Conservation (phyloP, 2,797 vertebrate genomes). For the Hipposideros larvatus region DNA sequence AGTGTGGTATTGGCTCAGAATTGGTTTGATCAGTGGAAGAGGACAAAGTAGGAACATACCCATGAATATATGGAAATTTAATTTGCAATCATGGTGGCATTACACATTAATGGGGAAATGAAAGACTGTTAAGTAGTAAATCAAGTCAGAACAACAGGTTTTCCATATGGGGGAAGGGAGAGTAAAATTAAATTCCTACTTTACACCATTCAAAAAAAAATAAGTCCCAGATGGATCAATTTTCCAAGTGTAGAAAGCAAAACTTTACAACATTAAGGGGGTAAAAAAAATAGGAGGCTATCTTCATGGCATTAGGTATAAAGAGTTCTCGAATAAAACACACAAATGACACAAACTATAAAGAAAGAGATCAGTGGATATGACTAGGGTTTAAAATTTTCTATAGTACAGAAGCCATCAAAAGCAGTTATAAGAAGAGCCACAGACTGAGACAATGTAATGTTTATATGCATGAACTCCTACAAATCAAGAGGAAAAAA, state of each 20-base stretch:
- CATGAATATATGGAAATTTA: slow-evolving; percentile 55
- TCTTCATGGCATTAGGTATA: not conserved
- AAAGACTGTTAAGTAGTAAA: slow-evolving; percentile 4
- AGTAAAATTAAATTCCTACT: slow-evolving; percentile 53
- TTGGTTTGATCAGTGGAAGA: slow-evolving; percentile 37
- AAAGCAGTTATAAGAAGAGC: slow-evolving; percentile 49
- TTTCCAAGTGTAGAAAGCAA: slow-evolving; percentile 23
- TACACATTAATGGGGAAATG: not conserved
- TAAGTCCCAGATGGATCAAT: not conserved
- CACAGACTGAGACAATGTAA: slow-evolving; percentile 19
- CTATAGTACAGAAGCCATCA: slow-evolving; percentile 37
- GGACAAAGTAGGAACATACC: slow-evolving; percentile 39
- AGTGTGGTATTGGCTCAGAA: slow-evolving; percentile 38
- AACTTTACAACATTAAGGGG: slow-evolving; percentile 36
- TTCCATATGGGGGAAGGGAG: not conserved
- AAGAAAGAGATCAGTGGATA: not conserved
- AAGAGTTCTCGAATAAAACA: not conserved
- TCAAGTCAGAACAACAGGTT: slow-evolving; percentile 10
- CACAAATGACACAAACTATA: not conserved
- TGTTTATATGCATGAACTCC: not conserved
- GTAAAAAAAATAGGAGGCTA: not conserved
- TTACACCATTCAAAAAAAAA: slow-evolving; percentile 28
- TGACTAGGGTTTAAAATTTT: slow-evolving; percentile 3
- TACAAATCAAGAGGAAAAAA: slow-evolving; percentile 35
- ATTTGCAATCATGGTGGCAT: slow-evolving; percentile 40